Evolutionary conservation across 2,113 vertebrate genomes (phyloP).

Genomic region (Alexandromys fortis): DNA sequence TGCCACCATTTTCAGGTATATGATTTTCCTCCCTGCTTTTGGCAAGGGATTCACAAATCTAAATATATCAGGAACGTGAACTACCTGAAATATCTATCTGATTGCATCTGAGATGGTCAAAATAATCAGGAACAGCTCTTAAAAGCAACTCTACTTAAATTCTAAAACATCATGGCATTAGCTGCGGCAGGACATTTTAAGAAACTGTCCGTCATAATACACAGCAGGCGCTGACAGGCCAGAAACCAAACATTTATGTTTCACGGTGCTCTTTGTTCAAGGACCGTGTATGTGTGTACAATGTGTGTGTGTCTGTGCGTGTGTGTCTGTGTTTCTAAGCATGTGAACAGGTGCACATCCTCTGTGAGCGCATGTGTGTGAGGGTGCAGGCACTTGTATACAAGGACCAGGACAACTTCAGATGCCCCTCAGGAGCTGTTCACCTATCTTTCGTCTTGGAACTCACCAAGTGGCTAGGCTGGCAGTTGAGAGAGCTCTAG

Average conservation of each 20-base stretch:
- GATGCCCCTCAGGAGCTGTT: too few species aligned
- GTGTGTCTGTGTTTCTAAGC: not conserved
- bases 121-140: conserved; percentile 41
- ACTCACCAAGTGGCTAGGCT: not conserved
- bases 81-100: not conserved
- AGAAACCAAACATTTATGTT: not conserved
- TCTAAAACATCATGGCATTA: conserved; percentile 42
- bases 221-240: not conserved
- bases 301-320: not conserved
- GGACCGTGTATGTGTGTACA: not conserved
- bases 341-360: not conserved
- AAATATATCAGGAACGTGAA: not conserved
- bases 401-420: not conserved
- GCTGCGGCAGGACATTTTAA: not conserved
- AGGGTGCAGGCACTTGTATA: not conserved
- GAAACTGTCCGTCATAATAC: not conserved
- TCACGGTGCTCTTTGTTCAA: not conserved
- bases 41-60: not conserved
- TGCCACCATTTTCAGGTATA: not conserved
- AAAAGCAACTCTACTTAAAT: conserved; percentile 27
- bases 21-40: not conserved
- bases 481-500: not conserved
- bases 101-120: conserved; percentile 2
- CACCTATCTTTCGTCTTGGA: not conserved
- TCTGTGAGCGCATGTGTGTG: not conserved